Base-by-base conservation (phyloP, 2,113 vertebrate species). In the Saccopteryx bilineata region DNA sequence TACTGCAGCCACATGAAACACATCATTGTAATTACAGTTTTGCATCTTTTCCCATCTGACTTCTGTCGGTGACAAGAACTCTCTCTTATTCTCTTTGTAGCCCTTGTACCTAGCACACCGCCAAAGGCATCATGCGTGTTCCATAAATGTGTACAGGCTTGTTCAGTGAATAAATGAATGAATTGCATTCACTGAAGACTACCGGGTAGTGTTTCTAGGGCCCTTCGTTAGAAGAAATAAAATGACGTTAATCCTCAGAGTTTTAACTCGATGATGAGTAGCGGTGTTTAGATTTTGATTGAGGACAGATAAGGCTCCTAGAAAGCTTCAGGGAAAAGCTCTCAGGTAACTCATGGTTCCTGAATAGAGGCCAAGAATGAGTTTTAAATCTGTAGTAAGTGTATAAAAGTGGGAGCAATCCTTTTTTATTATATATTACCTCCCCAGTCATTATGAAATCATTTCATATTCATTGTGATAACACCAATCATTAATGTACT, bases 391-490 rank as follows among this genome's bases (percentile, higher is more conserved):
- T 94, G 28, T 96, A 94, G 96, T 91, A 92, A 98, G 96, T 97
- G 83, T 96, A 98, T 96, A 96, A 98, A 98, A 98, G 81, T 96
- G 84, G 95, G 87, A 98, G 94, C 90, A 94, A 97, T 97, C 87
- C 95, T 97, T 97, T 95, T 97, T 98, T 94, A 96, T 98, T 98
- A 98, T 97, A 91, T 97, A 98, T 98, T 97, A 97, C 97, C 93
- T 98, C 97, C 97, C 97, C 72, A 95, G 96, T 98, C 98, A 98
- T 98, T 98, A 98, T 94, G 96, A 98, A 98, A 98, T 98, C 96
- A 98, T 98, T 98, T 98, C 95, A 80, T 98, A 98, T 98, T 98
- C 98, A 98, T 94, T 98, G 95, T 97, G 98, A 98, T 98, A 98
- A 97, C 93, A 98, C 97, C 98, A 98, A 97, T 98, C 98, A 98